Conservation (phyloP, 2,888 invertebrate species). For the Drosophila suboccidentalis region DNA sequence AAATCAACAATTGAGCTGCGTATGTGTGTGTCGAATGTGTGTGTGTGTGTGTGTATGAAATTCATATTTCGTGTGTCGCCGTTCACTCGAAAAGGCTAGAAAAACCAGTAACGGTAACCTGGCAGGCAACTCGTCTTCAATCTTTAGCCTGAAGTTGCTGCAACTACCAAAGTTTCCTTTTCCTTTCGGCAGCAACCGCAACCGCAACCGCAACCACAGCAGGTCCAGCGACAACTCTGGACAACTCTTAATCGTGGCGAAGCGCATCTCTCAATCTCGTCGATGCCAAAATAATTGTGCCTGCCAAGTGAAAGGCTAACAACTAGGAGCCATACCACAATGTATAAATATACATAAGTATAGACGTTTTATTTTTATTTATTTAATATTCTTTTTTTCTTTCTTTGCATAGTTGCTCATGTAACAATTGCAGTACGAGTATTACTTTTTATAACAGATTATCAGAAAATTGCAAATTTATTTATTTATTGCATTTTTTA, state of each 20-base stretch:
- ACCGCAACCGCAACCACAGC: background rate
- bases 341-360: background rate
- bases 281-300: constrained; percentile 51
- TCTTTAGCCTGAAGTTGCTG: background rate
- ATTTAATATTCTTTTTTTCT: constrained; percentile 1
- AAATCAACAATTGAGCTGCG: constrained; percentile 23
- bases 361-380: constrained; percentile 9
- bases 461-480: background rate
- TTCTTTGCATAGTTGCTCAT: background rate
- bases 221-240: constrained; percentile 22
- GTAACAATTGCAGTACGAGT: background rate
- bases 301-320: constrained; percentile 67
- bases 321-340: constrained; percentile 20
- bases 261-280: constrained; percentile 57
- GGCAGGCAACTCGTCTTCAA: constrained; percentile 47
- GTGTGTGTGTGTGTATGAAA: constrained; percentile 20
- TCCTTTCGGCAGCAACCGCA: constrained; percentile 39
- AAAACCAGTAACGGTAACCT: constrained; percentile 55
- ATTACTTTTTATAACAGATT: background rate
- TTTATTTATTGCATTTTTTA: no score
- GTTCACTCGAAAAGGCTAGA: constrained; percentile 46
- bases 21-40: constrained; percentile 14
- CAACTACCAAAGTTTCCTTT: constrained; percentile 54
- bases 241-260: constrained; percentile 25
- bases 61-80: constrained; percentile 75